Evolutionary conservation across 2,797 vertebrate genomes (phyloP).

Genomic region (Fratercula arctica): DNA sequence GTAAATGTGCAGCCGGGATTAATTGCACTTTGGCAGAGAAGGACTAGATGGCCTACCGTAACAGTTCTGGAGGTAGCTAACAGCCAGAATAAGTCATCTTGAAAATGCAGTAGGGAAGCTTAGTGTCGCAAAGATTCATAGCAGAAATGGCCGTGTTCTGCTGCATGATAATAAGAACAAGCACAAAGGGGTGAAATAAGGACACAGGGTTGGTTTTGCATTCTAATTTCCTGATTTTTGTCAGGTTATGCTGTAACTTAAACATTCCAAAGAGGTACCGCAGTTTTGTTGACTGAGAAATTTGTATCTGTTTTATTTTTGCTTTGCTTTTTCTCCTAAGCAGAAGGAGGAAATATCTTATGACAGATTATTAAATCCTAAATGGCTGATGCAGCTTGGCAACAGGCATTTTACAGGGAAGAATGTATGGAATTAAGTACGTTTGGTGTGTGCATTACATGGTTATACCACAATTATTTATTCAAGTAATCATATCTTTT

Average conservation of each 20-base stretch:
- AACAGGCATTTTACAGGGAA: neutral
- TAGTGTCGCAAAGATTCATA: neutral
- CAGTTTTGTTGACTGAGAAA: neutral
- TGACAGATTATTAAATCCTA: slow-evolving; percentile 3
- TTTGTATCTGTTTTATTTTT: neutral
- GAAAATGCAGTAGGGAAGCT: slow-evolving; percentile 23
- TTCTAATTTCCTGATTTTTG: slow-evolving; percentile 37
- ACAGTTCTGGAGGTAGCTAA: neutral
- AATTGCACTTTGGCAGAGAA: neutral
- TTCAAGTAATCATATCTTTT: neutral
- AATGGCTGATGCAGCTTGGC: neutral
- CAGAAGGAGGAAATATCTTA: neutral
- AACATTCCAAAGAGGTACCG: neutral
- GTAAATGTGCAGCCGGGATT: neutral
- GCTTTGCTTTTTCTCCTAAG: neutral
- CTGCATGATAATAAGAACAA: slow-evolving; percentile 19
- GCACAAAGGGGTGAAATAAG: slow-evolving; percentile 13
- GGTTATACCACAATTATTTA: neutral
- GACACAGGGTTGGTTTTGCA: neutral
- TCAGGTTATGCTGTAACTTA: neutral
- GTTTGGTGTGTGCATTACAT: neutral
- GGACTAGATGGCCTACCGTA: neutral
- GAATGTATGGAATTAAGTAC: neutral
- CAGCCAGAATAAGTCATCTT: slow-evolving; percentile 28
- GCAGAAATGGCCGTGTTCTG: neutral